Evolutionary conservation across 2,888 invertebrate genomes (phyloP).

Genomic region (Epiblema foenella): DNA sequence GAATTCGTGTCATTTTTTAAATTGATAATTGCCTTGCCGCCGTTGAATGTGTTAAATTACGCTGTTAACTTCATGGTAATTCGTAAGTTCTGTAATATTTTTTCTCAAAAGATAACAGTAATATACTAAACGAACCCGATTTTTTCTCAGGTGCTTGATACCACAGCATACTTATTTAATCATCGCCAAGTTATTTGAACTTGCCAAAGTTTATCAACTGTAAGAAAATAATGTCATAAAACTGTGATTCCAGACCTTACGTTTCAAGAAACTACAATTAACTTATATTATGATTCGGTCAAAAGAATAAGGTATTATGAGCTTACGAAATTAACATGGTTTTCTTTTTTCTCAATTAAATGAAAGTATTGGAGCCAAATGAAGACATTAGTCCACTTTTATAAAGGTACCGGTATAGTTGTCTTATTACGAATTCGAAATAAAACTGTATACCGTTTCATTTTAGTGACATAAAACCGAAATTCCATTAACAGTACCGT

Average conservation of each 20-base stretch:
- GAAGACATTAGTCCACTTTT: constrained; percentile 34
- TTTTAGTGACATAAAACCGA: not conserved
- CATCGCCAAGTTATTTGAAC: constrained; percentile 6
- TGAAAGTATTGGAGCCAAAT: constrained; percentile 14
- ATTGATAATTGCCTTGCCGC: too few species aligned
- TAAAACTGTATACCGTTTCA: constrained; percentile 1
- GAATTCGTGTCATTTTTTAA: too few species aligned
- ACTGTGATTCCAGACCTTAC: constrained; percentile 11
- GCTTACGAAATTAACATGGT: not conserved
- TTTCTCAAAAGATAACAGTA: not conserved
- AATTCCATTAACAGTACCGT: constrained; percentile 11
- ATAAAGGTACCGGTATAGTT: constrained; percentile 17
- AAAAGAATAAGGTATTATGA: not conserved
- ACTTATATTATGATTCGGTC: not conserved
- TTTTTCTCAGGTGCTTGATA: not conserved
- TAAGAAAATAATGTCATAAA: constrained; percentile 9
- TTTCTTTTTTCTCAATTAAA: not conserved
- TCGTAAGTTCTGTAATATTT: not conserved
- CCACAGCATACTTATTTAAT: not conserved
- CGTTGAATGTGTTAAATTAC: not conserved
- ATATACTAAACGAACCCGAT: not conserved
- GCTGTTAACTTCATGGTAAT: not conserved
- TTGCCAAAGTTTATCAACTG: constrained; percentile 11
- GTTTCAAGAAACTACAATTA: constrained; percentile 6
- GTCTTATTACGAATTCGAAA: not conserved